Conservation (phyloP, 2,888 invertebrate genomes). For the Drosophila kokeensis region DNA sequence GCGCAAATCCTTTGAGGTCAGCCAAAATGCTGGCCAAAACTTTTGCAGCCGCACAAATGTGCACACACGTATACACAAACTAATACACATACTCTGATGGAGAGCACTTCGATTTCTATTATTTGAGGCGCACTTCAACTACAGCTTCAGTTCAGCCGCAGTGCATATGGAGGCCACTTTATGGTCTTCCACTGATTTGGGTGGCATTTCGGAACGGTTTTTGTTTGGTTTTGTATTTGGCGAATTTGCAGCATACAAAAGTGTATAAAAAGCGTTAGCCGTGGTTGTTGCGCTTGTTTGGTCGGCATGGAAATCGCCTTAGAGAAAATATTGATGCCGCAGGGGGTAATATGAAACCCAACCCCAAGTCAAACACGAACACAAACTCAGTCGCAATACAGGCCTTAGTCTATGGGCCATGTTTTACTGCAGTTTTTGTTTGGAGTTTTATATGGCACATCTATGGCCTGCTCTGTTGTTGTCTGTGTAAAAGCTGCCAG, state of each 20-base stretch:
- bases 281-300: slow-evolving; percentile 58
- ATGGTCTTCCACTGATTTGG: slow-evolving; percentile 67
- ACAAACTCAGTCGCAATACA: slow-evolving; percentile 8
- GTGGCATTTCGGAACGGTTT: slow-evolving; percentile 29
- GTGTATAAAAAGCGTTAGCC: slow-evolving; percentile 68
- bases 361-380: slow-evolving; percentile 11
- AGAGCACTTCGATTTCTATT: slow-evolving; percentile 63
- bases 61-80: slow-evolving; percentile 13
- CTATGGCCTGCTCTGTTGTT: slow-evolving; percentile 46
- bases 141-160: slow-evolving; percentile 54
- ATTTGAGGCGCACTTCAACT: slow-evolving; percentile 51
- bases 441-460: slow-evolving; percentile 67
- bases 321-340: slow-evolving; percentile 72
- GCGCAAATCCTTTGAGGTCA: slow-evolving; percentile 74
- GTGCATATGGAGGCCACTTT: slow-evolving; percentile 70
- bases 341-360: slow-evolving; percentile 29
- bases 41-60: slow-evolving; percentile 22
- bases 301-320: slow-evolving; percentile 61
- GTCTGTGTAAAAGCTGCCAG: slow-evolving; percentile 45
- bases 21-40: slow-evolving; percentile 51
- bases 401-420: slow-evolving; percentile 47
- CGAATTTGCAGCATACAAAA: slow-evolving; percentile 39
- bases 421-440: slow-evolving; percentile 79
- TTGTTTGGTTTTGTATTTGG: slow-evolving; percentile 9
- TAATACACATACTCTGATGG: slow-evolving; percentile 2